Evolutionary conservation across 2,888 invertebrate species (phyloP).

Genomic region (Ceriagrion tenellum): DNA sequence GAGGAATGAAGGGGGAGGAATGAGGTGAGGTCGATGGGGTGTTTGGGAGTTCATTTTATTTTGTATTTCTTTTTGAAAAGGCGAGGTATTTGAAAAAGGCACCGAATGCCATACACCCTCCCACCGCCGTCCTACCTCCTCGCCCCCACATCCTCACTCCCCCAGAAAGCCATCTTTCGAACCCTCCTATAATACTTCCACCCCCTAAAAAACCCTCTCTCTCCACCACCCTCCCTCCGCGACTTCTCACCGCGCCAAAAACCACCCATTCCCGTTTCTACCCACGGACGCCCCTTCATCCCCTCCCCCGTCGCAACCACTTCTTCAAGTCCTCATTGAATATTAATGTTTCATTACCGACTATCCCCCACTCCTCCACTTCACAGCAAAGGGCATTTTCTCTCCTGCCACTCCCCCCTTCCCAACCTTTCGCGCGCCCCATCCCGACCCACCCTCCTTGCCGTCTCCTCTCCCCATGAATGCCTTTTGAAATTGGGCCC

Average conservation of each 20-base stretch:
- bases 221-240: not conserved
- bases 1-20: not conserved
- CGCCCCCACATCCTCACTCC: not conserved
- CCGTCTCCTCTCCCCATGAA: slow-evolving; percentile 33
- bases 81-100: slow-evolving; percentile 62
- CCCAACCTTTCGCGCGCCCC: not conserved
- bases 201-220: not conserved
- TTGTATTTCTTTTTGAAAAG: slow-evolving; percentile 16
- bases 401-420: not conserved
- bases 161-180: slow-evolving; percentile 11
- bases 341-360: slow-evolving; percentile 67
- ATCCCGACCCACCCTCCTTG: not conserved
- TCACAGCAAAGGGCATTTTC: not conserved
- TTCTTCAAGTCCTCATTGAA: slow-evolving; percentile 65
- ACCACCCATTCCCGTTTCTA: not conserved
- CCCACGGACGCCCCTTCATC: not conserved
- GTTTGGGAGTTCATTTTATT: slow-evolving; percentile 20
- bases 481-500: slow-evolving; percentile 65
- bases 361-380: slow-evolving; percentile 20
- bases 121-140: not conserved
- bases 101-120: slow-evolving; percentile 43
- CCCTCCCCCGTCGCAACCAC: slow-evolving; percentile 12
- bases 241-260: not conserved
- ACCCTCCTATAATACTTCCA: not conserved
- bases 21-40: slow-evolving; percentile 55